Base-by-base conservation (phyloP, 2,888 invertebrate species). In the Drosophila subsilvestris region DNA sequence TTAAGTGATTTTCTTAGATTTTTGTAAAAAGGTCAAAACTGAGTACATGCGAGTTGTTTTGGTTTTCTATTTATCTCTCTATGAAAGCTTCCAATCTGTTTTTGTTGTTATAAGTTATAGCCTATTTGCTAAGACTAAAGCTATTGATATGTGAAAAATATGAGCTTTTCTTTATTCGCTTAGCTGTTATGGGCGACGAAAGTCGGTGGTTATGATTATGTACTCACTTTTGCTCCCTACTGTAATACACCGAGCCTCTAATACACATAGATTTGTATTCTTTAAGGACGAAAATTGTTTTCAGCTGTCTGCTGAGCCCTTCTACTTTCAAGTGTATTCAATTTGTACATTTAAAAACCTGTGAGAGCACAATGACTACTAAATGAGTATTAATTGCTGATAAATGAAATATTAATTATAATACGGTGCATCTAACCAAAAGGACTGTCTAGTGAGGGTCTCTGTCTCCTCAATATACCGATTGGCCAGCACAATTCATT, bases 401-500 rank as follows among this genome's bases (percentile, higher is more conserved):
- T n/a, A n/a, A n/a, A n/a, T n/a, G n/a, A 14, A 22, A 18, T 17
- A 60, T 8, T 37, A 18, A 47, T 18, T 18, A 18, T 47, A 47
- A 27, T n/a, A 29, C 47, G 27, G 5, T 18, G 25, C n/a, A 18
- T n/a, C 22, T 12, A 12, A n/a, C 2, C 25, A 22, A 47, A 29
- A 3, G 12, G 20, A 9, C 9, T n/a, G 14, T 18, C 25, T 12
- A 8, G n/a, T 18, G 14, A 27, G 44, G 50, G 47, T 37, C 18
- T 8, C n/a, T 49, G 47, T 27, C 18, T 8, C 12, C 67, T 47
- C 51, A 66, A 66, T 47, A 53, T 47, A 47, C 17, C 65, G 17
- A 47, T 67, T 53, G 67, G 27, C 68, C 47, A 42, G 43, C 22
- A 42, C 67, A 14, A 47, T 65, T 68, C 48, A 54, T 55, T 65